A percentile compares a stretch with the other conserved stretches of the same genome.
Conservation (phyloP, 1,140 invertebrate species). For the Formica selysi region DNA sequence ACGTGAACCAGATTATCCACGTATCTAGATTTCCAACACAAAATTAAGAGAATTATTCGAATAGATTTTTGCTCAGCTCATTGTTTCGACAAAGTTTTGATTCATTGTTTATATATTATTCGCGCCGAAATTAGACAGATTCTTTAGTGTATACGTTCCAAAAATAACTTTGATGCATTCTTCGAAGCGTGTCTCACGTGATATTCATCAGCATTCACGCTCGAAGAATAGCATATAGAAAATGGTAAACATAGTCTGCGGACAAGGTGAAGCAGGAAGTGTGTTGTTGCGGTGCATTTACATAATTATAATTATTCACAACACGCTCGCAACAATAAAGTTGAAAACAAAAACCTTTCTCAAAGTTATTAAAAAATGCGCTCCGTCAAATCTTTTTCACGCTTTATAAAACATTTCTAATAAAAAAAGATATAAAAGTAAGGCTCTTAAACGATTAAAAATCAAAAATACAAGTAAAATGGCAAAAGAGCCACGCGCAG, state of each 20-base stretch:
- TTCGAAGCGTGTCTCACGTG: not conserved
- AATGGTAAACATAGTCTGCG: not conserved
- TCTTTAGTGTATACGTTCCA: not conserved
- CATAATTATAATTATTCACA: conserved; percentile 36
- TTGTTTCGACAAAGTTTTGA: not conserved
- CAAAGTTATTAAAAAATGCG: not conserved
- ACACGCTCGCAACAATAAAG: not conserved
- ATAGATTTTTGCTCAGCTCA: not conserved
- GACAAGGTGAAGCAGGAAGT: conserved; percentile 39
- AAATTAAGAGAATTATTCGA: not conserved
- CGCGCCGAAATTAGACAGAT: conserved; percentile 2
- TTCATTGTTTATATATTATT: not conserved
- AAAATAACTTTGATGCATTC: not conserved
- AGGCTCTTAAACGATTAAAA: too few species aligned
- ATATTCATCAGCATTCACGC: not conserved
- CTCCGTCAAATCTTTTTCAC: not conserved
- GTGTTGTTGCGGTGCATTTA: conserved; percentile 18
- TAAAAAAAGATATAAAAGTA: too few species aligned
- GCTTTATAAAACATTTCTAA: too few species aligned
- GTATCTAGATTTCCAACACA: not conserved
- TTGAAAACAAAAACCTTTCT: not conserved
- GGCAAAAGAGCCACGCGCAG: too few species aligned
- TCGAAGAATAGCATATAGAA: not conserved
- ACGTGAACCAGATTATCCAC: not conserved
- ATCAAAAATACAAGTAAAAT: too few species aligned